A percentile compares a stretch with the other conserved stretches of the same genome.
Evolutionary conservation across 1,140 invertebrate species (phyloP).

Genomic region (Anoplolepis gracilipes): DNA sequence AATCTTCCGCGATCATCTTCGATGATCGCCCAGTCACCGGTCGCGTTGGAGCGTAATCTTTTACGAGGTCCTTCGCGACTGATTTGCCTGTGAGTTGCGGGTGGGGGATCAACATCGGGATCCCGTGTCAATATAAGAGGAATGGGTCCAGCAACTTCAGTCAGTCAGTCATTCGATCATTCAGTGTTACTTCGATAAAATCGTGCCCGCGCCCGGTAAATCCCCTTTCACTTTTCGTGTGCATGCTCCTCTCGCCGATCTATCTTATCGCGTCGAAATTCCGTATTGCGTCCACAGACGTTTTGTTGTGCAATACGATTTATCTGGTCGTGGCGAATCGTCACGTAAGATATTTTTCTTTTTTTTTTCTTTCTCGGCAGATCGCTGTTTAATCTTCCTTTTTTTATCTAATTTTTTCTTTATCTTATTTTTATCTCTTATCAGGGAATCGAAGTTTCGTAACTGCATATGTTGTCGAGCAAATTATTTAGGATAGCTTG

Average conservation of each 20-base stretch:
- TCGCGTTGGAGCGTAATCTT: conserved; percentile 29
- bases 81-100: conserved; percentile 55
- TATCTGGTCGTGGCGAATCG: not conserved
- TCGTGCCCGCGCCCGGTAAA: conserved; percentile 64
- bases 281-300: not conserved
- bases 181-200: conserved; percentile 44
- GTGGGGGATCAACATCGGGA: conserved; percentile 65
- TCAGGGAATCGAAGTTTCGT: not conserved
- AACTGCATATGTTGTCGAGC: not conserved
- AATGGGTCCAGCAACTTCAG: conserved; percentile 73
- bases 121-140: conserved; percentile 74
- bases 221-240: conserved; percentile 68
- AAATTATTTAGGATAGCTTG: not conserved
- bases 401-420: too few species aligned
- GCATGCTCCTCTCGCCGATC: conserved; percentile 16
- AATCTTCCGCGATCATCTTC: conserved; percentile 62
- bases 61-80: conserved; percentile 66
- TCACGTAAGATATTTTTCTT: not conserved
- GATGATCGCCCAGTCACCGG: conserved; percentile 37
- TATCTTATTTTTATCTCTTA: not conserved
- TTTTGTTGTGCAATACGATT: not conserved
- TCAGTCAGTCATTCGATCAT: conserved; percentile 56
- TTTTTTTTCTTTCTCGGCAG: not conserved
- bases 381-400: conserved; percentile 9
- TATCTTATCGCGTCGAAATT: not conserved